Percentiles rank a stretch among this genome's conserved stretches.
phyloP scores from a whole-genome alignment of 2,888 invertebrate species.

The Rhamphomyia laevipes region DNA sequence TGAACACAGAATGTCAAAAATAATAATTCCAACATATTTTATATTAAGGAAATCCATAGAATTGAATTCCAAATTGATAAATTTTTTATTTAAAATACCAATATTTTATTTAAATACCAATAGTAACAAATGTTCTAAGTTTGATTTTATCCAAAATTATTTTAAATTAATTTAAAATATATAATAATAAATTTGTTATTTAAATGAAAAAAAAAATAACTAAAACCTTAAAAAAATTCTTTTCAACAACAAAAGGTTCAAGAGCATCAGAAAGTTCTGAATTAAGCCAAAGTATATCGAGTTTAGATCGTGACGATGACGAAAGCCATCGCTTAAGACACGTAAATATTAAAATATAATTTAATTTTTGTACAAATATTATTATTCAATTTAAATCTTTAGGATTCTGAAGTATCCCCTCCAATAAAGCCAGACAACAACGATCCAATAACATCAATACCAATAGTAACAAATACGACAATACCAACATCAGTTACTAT shows the following conservation, averaged over 20 bases:
- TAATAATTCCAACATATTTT: too few species aligned
- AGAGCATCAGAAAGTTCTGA: conserved; percentile 50
- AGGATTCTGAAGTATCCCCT: conserved; percentile 37
- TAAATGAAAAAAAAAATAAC: too few species aligned
- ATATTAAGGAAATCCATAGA: too few species aligned
- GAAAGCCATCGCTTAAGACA: conserved; percentile 27
- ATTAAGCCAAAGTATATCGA: conserved; percentile 67
- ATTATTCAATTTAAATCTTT: conserved; percentile 3
- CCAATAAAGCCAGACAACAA: conserved; percentile 27
- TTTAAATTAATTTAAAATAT: too few species aligned
- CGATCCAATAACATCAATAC: conserved; percentile 25
- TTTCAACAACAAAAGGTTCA: too few species aligned
- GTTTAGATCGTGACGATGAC: conserved; percentile 78
- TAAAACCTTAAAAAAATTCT: too few species aligned
- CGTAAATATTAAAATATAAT: conserved; percentile 19
- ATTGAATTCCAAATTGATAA: too few species aligned
- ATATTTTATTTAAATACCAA: too few species aligned
- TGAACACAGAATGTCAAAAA: too few species aligned
- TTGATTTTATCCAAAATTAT: too few species aligned
- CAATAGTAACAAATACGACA: conserved; percentile 10
- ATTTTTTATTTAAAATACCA: too few species aligned
- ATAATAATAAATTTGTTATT: not conserved
- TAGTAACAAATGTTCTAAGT: too few species aligned
- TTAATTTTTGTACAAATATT: conserved; percentile 5
- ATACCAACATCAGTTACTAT: conserved; percentile 11